These are phyloP conservation scores for Pediacus dermestoides DNA, from an alignment of 2,888 invertebrate species.

Conservation along the genomic window DNA sequence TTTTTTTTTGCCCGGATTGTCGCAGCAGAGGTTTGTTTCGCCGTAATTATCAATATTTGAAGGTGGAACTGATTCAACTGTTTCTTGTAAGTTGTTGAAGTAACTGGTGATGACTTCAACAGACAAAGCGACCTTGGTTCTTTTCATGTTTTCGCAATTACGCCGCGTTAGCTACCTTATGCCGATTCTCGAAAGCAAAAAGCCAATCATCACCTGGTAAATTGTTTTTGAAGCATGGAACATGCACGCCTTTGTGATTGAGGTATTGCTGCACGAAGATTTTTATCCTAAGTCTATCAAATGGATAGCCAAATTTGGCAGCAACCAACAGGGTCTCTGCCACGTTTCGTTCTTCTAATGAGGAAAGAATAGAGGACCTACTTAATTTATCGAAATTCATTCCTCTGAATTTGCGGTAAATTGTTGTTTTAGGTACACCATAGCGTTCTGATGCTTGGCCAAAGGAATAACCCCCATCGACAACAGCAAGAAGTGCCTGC, in stretches of 20 bases:
- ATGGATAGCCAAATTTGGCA: slow-evolving; percentile 11
- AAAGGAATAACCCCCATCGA: slow-evolving; percentile 11
- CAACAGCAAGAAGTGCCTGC: slow-evolving; percentile 12
- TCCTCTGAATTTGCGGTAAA: slow-evolving; percentile 12
- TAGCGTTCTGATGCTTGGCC: slow-evolving; percentile 13
- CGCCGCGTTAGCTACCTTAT: slow-evolving; percentile 14
- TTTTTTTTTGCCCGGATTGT: slow-evolving; percentile 37
- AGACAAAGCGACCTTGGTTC: slow-evolving; percentile 14
- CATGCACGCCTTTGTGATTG: slow-evolving; percentile 10
- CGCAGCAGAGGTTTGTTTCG: slow-evolving; percentile 38
- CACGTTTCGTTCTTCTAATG: too few species aligned
- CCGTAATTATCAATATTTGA: slow-evolving; percentile 39
- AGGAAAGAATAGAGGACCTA: too few species aligned
- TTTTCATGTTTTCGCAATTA: slow-evolving; percentile 18
- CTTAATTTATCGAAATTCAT: too few species aligned
- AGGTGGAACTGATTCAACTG: slow-evolving; percentile 21
- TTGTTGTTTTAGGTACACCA: slow-evolving; percentile 12
- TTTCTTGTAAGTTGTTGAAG: slow-evolving; percentile 19
- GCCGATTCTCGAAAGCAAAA: slow-evolving; percentile 9
- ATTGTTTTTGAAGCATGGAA: slow-evolving; percentile 20
- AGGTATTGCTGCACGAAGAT: slow-evolving; percentile 11
- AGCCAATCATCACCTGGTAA: slow-evolving; percentile 15
- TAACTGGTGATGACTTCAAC: slow-evolving; percentile 14
- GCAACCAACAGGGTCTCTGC: too few species aligned
- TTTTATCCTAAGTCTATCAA: slow-evolving; percentile 5